These are phyloP conservation scores for Tauraco hartlaubi DNA, from an alignment of 2,797 vertebrate genomes.

Conservation along the genomic window DNA sequence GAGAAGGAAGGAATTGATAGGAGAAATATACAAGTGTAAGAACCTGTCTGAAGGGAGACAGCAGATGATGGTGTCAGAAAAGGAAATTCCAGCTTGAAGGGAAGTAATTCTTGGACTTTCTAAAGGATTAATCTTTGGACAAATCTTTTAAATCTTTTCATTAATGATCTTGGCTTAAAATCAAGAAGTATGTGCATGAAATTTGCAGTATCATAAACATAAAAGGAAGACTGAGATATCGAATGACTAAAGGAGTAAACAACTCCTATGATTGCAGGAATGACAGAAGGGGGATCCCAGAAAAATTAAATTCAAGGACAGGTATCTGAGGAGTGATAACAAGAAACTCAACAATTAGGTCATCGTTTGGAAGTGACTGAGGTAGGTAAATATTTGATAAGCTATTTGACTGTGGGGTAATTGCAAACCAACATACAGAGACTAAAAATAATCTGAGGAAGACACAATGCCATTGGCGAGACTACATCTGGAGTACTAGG, in stretches of 20 bases:
- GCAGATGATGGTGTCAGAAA: not conserved
- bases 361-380: not conserved
- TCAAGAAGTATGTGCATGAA: fast-evolving
- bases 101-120: not conserved
- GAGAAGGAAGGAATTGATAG: not conserved
- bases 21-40: not conserved
- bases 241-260: not conserved
- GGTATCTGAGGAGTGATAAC: not conserved
- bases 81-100: not conserved
- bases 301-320: not conserved
- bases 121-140: not conserved
- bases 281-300: not conserved
- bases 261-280: not conserved
- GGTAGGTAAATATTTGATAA: not conserved
- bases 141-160: not conserved
- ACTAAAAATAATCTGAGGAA: not conserved
- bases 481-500: not conserved
- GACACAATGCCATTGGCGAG: not conserved
- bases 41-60: not conserved
- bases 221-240: not conserved
- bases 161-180: not conserved
- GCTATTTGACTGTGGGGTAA: not conserved
- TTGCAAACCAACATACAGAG: not conserved
- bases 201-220: not conserved
- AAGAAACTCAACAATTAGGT: not conserved